Conservation (phyloP, 2,113 vertebrate genomes). For the Cynocephalus volans region DNA sequence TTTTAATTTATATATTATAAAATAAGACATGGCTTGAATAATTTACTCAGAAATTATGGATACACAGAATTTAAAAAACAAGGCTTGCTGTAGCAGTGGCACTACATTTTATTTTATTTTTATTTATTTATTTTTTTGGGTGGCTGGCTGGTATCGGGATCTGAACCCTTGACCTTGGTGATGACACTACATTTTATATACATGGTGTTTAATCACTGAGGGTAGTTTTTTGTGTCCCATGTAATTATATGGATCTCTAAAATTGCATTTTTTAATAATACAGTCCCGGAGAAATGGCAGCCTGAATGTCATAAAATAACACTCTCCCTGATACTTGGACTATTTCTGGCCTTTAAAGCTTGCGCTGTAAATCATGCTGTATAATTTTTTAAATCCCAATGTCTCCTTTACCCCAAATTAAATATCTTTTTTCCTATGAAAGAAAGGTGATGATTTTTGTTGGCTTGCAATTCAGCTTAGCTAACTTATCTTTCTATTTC, state of each 20-base stretch:
- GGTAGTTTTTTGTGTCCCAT: constrained; percentile 1
- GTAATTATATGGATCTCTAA: not conserved
- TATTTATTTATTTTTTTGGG: too few species aligned
- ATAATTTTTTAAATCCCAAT: not conserved
- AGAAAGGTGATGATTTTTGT: constrained; percentile 4
- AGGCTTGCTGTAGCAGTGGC: not conserved
- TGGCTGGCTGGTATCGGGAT: too few species aligned
- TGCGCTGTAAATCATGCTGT: not conserved
- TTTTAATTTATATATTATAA: not conserved
- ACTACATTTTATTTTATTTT: not conserved
- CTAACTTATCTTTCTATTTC: not conserved
- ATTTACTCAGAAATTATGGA: not conserved
- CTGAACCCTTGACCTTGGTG: too few species aligned
- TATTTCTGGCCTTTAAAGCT: constrained; percentile 13
- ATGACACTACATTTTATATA: not conserved
- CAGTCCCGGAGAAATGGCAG: not conserved
- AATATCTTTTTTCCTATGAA: constrained; percentile 37
- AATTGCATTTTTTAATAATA: constrained; percentile 4
- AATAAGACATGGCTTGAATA: not conserved
- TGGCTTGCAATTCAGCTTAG: not conserved
- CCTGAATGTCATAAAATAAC: not conserved
- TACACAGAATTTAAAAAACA: not conserved
- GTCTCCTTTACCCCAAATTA: constrained; percentile 40
- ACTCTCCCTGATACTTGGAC: not conserved
- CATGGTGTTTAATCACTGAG: not conserved